Conservation (phyloP, 2,797 vertebrate species). For the Peromyscus aztecus region DNA sequence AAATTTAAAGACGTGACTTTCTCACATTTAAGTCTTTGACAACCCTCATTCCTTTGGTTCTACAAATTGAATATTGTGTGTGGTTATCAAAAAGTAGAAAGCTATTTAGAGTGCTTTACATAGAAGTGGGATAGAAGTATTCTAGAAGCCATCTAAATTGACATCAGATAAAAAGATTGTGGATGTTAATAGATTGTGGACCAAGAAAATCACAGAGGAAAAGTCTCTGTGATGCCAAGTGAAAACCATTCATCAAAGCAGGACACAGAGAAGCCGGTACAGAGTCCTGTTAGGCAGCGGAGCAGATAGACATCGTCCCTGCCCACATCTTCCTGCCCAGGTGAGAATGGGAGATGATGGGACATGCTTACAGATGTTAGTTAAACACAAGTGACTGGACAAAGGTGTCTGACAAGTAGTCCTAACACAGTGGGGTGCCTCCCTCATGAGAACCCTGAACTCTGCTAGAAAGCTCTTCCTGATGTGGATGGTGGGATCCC, state of each 20-base stretch:
- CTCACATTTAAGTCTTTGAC: not conserved
- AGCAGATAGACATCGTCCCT: not conserved
- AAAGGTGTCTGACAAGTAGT: not conserved
- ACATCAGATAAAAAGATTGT: not conserved
- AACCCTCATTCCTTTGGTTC: not conserved
- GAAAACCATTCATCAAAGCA: conserved; percentile 8
- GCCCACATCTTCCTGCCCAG: not conserved
- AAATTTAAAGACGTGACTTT: not conserved
- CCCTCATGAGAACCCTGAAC: not conserved
- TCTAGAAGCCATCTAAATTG: not conserved
- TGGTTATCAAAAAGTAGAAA: conserved; percentile 3
- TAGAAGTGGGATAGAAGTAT: not conserved
- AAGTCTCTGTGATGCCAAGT: not conserved
- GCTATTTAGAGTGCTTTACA: not conserved
- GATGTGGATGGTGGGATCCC: not conserved
- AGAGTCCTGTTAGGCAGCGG: not conserved
- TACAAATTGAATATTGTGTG: not conserved
- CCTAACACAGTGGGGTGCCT: too few species aligned
- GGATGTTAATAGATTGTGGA: not conserved
- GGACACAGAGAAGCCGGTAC: not conserved
- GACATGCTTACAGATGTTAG: not conserved
- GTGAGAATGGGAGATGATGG: not conserved
- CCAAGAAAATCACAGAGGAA: conserved; percentile 32
- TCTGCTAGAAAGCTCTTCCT: not conserved
- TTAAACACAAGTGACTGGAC: not conserved